Base-by-base conservation (phyloP, 2,797 vertebrate species). In the Sebastes melanostomus region DNA sequence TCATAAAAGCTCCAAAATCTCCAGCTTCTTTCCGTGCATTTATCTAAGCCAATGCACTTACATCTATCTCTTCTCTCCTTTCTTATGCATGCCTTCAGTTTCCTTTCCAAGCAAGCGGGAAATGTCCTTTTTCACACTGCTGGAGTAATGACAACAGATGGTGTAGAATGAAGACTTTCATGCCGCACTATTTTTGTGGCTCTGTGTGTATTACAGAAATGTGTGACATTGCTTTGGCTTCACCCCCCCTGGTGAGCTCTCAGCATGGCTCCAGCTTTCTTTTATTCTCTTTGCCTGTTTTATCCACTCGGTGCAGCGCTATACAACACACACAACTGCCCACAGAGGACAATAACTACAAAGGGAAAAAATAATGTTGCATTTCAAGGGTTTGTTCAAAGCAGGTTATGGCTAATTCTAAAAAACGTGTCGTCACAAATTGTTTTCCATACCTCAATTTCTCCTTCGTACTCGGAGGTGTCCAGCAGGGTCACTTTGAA, bases 401-500 rank as follows among this genome's bases (percentile, higher is more conserved):
- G 75, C 32, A 29, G 20, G 20, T 69, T 69, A 56, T 76, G 58
- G 62, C 25, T 72, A 73, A 88, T 71, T 72, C 65, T 4, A 29
- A 3, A 76, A 79, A 24, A 61, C 18, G 5, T 32, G 36, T 66
- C 30, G 24, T 30, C 30, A 30, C 30, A 76, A 74, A 83, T 46
- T 76, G 9, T 70, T 80, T 54, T 63, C 3, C 13, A 8, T 95
- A 99, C 98, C 97, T 99, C 98, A 73, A 97, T 96, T 90, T 97
- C 97, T 2, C 96, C 97, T 86, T 99, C 97, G 0, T 96, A 98
- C 81, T 97, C 97, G 0, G 97, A 96, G 34, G 96, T 95, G 88
- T 99, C 98, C 20, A 99, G 94, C 83, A 99, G 95, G 10, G 96
- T 96, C 88, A 99, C 96, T 91, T 96, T 98, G 94, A 98, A 99